Base-by-base conservation (phyloP, 2,888 invertebrate genomes). In the Drosophila gaucha region DNA sequence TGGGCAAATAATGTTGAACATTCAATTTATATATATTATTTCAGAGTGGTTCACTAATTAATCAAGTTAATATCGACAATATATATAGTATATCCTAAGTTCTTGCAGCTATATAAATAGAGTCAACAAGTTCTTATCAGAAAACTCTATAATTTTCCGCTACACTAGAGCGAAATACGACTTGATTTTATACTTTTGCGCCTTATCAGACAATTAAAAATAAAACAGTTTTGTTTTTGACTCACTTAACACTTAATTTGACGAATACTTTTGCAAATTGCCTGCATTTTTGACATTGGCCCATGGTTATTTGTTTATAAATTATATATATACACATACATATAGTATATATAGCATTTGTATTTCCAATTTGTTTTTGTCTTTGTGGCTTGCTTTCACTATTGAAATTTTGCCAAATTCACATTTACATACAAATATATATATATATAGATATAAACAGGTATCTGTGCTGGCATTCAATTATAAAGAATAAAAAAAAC, bases 391-490 rank as follows among this genome's bases (percentile, higher is more conserved):
- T 30, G 51, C 51, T 44, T 49, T 69, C 43, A 47, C 50, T 49
- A 57, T 73, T 83, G 87, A 85, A 72, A 57, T 39, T 44, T 67
- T 87, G 87, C 85, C 85, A 86, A 22, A 46, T 28, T 33, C 24
- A 38, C 22, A 46, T 28, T 33, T 24, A 38, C 22, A 28, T 26
- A 8, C 22, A 24, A 2, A 14, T 33, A 12, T 62, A 12, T 10
- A 44, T 30, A 36, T 41, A 31, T 35, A 24, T 18, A 51, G 33
- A 49, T 20, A 28, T 55, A 50, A 18, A 20, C 16, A 52, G 20
- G 41, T 30, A 59, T 44, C 44, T 47, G 28, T 41, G 24, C 8
- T 43, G 46, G 20, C 50, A 39, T 63, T 44, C 39, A 49, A 52
- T 54, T 52, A 38, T 47, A 54, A 31, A 62, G 20, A 57, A 49